Evolutionary conservation across 2,113 vertebrate genomes (phyloP), one percentile per base, ranked within the genome.

Genomic region (Pangasianodon gigas): DNA sequence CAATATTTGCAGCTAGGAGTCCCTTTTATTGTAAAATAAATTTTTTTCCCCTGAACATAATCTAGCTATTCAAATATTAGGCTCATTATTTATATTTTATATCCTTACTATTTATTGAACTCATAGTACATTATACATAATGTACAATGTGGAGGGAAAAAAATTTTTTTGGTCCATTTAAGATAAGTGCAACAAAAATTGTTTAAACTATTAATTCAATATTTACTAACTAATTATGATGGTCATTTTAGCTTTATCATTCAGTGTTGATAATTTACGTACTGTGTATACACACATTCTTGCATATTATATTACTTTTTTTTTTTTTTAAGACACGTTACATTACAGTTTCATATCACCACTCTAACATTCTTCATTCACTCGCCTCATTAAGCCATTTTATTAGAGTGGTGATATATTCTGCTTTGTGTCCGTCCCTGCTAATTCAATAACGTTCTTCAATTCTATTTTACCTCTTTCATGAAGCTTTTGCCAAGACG

Each of bases 401-500:
- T 4, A 77, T 26, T 26, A 26, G 8, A 6, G 24, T 48, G 75
- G 2, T 41, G 44, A 44, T 1, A 6, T 7, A 24, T 44, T 44
- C 41, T 26, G 19, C 46, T 2, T 24, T 13, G 74, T 48, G 9
- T 26, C 21, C 0, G 3, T 26, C 21, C 74, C 41, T 26, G 44
- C 24, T 46, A 10, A 37, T 13, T 21, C 51, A 24, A 3, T 3
- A n/a, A 24, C 26, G 1, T 7, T 14, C 6, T 13, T 48, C 14
- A 24, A 1, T 26, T 10, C 10, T 16, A 14, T 51, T 77, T 80
- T 92, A 99, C 98, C 98, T 99, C 98, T 92, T 99, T 99, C 98
- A 99, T 99, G 94, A 99, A 98, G 16, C 95, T 97, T 93, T 99
- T 99, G 91, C 98, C 98, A 90, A 99, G 96, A 19, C 98, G 97